Percentiles rank a stretch among this genome's conserved stretches.
phyloP scores from a whole-genome alignment of 2,888 invertebrate genomes.

The Iphiclides podalirius region DNA sequence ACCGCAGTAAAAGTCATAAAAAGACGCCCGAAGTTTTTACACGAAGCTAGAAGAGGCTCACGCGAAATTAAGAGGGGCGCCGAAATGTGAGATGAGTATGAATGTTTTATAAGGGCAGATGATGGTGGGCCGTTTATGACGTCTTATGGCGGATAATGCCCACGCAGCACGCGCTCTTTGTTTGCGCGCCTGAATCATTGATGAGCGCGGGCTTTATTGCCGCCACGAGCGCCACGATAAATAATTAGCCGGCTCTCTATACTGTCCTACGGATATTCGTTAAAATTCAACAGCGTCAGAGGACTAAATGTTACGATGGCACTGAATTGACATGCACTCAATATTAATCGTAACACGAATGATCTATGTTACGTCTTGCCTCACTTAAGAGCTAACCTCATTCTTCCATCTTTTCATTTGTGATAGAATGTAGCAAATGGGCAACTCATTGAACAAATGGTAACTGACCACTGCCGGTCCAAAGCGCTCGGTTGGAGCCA shows the following conservation, averaged over 20 bases:
- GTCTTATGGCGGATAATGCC: conserved; percentile 76
- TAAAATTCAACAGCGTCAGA: too few species aligned
- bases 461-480: too few species aligned
- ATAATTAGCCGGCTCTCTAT: conserved; percentile 55
- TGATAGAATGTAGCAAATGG: too few species aligned
- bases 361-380: too few species aligned
- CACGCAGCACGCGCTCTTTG: conserved; percentile 70
- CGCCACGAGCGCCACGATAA: conserved; percentile 59
- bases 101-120: conserved; percentile 80
- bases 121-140: conserved; percentile 79
- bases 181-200: conserved; percentile 72
- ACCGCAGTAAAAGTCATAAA: conserved; percentile 81
- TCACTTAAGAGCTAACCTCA: too few species aligned
- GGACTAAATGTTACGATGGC: too few species aligned
- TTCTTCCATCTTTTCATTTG: too few species aligned
- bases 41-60: conserved; percentile 76
- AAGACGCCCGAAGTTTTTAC: conserved; percentile 81
- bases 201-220: conserved; percentile 68
- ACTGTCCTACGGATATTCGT: not conserved
- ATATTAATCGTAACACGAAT: too few species aligned
- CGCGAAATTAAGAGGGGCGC: conserved; percentile 80
- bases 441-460: too few species aligned
- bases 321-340: too few species aligned
- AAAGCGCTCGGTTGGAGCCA: too few species aligned
- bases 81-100: conserved; percentile 80